phyloP scores from a whole-genome alignment of 2,797 vertebrate genomes.

The Gallinago stenura region DNA sequence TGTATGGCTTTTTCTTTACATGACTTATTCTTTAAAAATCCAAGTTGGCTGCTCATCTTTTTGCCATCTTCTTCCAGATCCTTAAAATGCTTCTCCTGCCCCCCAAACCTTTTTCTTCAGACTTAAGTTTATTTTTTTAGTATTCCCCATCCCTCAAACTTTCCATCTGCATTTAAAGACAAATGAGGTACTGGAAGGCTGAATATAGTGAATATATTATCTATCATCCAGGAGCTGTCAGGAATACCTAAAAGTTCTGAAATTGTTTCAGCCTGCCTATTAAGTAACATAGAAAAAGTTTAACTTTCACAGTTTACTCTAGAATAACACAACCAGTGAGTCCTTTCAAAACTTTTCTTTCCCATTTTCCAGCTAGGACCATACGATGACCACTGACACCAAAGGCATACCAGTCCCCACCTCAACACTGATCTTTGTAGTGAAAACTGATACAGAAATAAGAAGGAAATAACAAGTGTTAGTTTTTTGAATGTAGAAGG shows the following conservation, averaged over 20 bases:
- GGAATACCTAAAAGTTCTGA: background rate
- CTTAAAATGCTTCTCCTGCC: background rate
- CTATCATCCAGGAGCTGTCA: background rate
- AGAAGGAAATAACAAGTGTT: background rate
- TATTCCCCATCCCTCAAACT: background rate
- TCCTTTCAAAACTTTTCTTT: background rate
- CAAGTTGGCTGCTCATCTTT: background rate
- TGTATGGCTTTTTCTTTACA: background rate
- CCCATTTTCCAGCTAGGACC: background rate
- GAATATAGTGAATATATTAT: background rate
- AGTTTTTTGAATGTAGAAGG: background rate
- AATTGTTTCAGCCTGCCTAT: background rate
- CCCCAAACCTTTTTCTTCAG: background rate
- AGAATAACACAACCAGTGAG: background rate
- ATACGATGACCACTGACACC: rapidly evolving
- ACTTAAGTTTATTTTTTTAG: background rate
- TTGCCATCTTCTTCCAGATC: background rate
- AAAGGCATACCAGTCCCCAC: background rate
- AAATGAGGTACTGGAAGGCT: background rate
- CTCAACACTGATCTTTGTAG: background rate
- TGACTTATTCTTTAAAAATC: background rate
- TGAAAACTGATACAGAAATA: background rate
- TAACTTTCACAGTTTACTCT: background rate
- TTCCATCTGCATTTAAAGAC: background rate
- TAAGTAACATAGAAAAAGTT: background rate